Base-by-base conservation (phyloP, 1,140 invertebrate genomes). In the Drosophila eugracilis region DNA sequence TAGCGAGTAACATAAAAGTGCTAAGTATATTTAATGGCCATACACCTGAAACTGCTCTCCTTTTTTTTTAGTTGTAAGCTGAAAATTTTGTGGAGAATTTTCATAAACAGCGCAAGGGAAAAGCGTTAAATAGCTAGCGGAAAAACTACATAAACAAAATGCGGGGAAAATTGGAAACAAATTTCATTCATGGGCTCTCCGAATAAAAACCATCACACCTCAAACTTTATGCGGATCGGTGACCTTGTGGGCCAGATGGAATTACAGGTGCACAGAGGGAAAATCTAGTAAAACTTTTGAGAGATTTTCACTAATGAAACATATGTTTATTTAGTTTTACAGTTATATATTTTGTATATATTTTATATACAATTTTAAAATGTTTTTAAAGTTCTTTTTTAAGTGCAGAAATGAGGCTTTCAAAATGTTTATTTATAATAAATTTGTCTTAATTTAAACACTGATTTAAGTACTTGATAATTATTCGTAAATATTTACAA, bases 51-150 rank as follows among this genome's bases (percentile, higher is more conserved):
- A 21, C 21, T n/a, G n/a, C n/a, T n/a, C n/a, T n/a, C n/a, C n/a
- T n/a, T n/a, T n/a, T 72, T 50, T 49, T 44, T 71, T 63, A 63
- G 57, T 73, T 60, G 57, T 74, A 49, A 73, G 22, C n/a, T 30
- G n/a, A 47, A 42, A 24, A 26, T 37, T 45, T 41, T 57, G 6
- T n/a, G n/a, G n/a, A 44, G 30, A 60, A 47, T 55, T 75, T 78
- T 53, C 50, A 83, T 83, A 84, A 84, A 79, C 65, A 84, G 70
- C 80, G 37, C 79, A 66, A 74, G 28, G 60, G 45, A 75, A 72
- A 81, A 42, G 53, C 79, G 50, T 78, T 75, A 84, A 81, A 81
- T 54, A 22, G 9, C 45, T 12, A 10, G 22, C 47, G 17, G 28
- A 37, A 53, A 49, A 44, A 49, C 60, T 54, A 71, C 69, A 81